phyloP scores from a whole-genome alignment of 2,113 vertebrate species.

The Bubo scandiacus region DNA sequence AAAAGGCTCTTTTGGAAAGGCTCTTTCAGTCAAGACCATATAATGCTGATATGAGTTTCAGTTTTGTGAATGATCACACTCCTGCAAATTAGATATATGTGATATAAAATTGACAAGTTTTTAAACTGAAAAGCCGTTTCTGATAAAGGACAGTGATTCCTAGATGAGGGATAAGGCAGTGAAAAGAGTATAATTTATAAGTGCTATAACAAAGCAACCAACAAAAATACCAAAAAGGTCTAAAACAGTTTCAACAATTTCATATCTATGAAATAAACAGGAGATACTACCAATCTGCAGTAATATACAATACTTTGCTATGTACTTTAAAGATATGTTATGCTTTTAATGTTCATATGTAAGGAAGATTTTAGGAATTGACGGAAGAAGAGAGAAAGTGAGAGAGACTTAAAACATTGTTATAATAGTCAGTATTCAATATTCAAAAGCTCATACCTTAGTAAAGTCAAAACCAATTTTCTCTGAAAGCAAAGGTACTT shows the following conservation, averaged over 20 bases:
- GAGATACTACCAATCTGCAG: not conserved
- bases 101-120: not conserved
- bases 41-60: not conserved
- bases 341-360: not conserved
- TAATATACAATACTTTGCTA: not conserved
- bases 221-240: not conserved
- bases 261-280: not conserved
- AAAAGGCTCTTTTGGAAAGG: not conserved
- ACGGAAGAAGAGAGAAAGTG: not conserved
- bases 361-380: not conserved
- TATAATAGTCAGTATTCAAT: not conserved
- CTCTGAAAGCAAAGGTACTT: not conserved
- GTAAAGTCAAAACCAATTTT: slow-evolving; percentile 12
- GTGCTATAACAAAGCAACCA: not conserved
- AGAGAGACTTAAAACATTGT: not conserved
- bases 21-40: not conserved
- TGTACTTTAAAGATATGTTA: not conserved
- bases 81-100: not conserved
- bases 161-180: not conserved
- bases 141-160: not conserved
- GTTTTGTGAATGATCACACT: not conserved
- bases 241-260: not conserved
- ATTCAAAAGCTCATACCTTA: not conserved
- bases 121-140: not conserved
- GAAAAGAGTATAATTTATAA: not conserved